Base-by-base conservation (phyloP, 2,888 invertebrate genomes). In the Bunonema sp. region DNA sequence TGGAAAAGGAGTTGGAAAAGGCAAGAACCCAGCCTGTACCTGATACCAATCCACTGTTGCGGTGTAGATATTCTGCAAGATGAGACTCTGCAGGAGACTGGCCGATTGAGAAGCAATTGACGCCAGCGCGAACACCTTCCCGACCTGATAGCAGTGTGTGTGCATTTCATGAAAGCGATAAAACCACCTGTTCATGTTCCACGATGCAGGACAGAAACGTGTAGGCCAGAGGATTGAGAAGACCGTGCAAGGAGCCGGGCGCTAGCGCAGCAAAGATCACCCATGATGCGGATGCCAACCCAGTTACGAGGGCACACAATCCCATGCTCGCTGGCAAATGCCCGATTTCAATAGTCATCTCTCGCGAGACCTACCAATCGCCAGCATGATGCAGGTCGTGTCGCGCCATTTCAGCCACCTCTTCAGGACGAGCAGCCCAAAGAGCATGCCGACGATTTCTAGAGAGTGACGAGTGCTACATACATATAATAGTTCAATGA, bases 31-130 rank as follows among this genome's bases (percentile, higher is more conserved):
- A 16, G 2, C 15, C 2, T 34, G 20, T 23, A 49, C 56, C 49
- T 55, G 55, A 48, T 61, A 60, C 61, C 61, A 62, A 26, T 62
- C 56, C 2, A 62, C 55, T 1, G 61, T 62, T 3, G 50, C 51
- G 2, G 48, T 54, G 40, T 61, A 62, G n/a, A 62, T 54, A 26
- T 50, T 59, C 40, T 62, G 61, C 4, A 62, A 38, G 12, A 59
- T 41, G 12, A 57, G 49, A 23, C 55, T 53, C 34, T 60, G 59
- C n/a, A 50, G 49, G 5, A 62, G 41, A 22, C 53, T 54, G 1
- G 61, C 61, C 1, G 59, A 19, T 37, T 62, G 52, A 34, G 55
- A 52, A 4, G 57, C 58, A 12, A 62, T 54, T 2, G 59, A 54
- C 35, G 50, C 51, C 7, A 61, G 49, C 3, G 62, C 62, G 38